phyloP scores from a whole-genome alignment of 2,113 vertebrate genomes.

The Rissa tridactyla region DNA sequence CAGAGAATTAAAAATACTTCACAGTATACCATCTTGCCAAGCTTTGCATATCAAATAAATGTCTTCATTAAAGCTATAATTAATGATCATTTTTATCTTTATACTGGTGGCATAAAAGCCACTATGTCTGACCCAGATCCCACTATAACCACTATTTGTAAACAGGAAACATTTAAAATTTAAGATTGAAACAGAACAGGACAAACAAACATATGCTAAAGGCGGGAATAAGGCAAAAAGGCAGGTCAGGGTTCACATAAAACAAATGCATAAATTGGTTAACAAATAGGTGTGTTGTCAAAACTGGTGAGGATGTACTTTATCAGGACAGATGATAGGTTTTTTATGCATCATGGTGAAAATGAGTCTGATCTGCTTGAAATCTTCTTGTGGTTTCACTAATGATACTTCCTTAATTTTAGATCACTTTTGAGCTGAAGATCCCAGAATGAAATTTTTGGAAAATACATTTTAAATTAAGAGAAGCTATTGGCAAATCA shows the following conservation, averaged over 20 bases:
- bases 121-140: neutral
- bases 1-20: constrained; percentile 30
- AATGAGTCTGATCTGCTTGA: neutral
- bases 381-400: neutral
- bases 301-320: neutral
- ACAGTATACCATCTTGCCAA: neutral
- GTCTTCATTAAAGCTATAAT: constrained; percentile 10
- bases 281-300: neutral
- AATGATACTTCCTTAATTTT: neutral
- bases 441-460: neutral
- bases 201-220: neutral
- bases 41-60: neutral
- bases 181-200: neutral
- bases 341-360: neutral
- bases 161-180: neutral
- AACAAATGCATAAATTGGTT: neutral
- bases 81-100: neutral
- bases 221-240: neutral
- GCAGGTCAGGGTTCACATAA: neutral
- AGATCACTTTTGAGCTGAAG: neutral
- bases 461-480: neutral
- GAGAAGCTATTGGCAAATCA: neutral
- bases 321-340: neutral
- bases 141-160: neutral
- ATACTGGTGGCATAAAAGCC: neutral